Base-by-base conservation (phyloP, 2,888 invertebrate species). In the Philhelius pedissequus region DNA sequence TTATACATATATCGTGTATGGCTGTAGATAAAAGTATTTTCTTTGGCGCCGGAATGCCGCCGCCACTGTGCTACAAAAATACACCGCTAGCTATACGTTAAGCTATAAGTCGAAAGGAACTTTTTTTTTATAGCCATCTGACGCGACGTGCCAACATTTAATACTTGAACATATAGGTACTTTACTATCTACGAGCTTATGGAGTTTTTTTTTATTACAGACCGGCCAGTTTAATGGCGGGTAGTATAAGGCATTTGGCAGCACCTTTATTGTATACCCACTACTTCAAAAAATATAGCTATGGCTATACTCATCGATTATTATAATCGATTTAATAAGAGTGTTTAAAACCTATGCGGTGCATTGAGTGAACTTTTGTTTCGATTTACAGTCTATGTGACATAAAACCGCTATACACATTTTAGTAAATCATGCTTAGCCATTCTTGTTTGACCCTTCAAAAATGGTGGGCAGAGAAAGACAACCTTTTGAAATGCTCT, bases 1-100 rank as follows among this genome's bases (percentile, higher is more conserved):
- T 3, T 25, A 25, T 5, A 25, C 5, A 4, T 32, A 48, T 64
- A 64, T 32, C 71, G 27, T 60, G 22, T 80, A 32, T 52, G 58
- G 43, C 66, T 52, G 68, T 74, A 69, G 64, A 81, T 58, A 81
- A 76, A 82, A 66, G 81, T 74, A 84, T 74, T 86, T 82, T 86
- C 69, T 78, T 86, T 81, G 86, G 77, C 82, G 86, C 81, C 77
- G 76, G 73, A 77, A 86, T 78, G 86, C 86, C 77, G 86, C 80
- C 84, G 76, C 35, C 68, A 54, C 62, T 45, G 54, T 54, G 52
- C 68, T 68, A 80, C 80, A 86, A 80, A 86, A 84, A 70, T 66
- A 75, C 73, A 71, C 58, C 45, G 25, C 40, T 78, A 32, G 45
- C 64, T 66, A 60, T 71, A 13, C 15, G 62, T 18, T 62, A 43